Percentiles rank a stretch among this genome's conserved stretches.
Evolutionary conservation across 1,140 invertebrate species (phyloP).

Genomic region (Homalodisca vitripennis): DNA sequence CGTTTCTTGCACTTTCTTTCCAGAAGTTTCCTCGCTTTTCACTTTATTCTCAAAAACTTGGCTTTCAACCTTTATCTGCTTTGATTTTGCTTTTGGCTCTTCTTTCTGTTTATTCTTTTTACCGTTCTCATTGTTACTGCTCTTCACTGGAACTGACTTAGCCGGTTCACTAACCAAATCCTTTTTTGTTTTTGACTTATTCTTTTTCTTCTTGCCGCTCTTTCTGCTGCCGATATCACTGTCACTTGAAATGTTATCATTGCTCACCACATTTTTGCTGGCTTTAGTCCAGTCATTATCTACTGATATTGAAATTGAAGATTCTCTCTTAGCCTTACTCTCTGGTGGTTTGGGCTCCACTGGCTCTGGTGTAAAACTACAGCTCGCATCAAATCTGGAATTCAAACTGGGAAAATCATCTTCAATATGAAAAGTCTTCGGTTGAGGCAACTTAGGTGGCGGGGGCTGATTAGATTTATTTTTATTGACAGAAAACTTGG

Average conservation of each 20-base stretch:
- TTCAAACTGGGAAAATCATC: conserved; percentile 56
- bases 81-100: conserved; percentile 17
- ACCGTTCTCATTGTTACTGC: conserved; percentile 44
- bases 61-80: not conserved
- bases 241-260: conserved; percentile 25
- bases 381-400: conserved; percentile 46
- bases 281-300: conserved; percentile 30
- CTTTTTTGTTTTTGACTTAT: conserved; percentile 33
- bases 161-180: conserved; percentile 33
- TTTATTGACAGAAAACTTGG: conserved; percentile 47
- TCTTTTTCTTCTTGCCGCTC: conserved; percentile 38
- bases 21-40: conserved; percentile 13
- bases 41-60: conserved; percentile 12
- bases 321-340: conserved; percentile 40
- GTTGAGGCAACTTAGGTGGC: conserved; percentile 47
- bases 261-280: not conserved
- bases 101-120: conserved; percentile 45
- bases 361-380: conserved; percentile 41
- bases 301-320: conserved; percentile 16
- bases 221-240: conserved; percentile 27
- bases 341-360: conserved; percentile 40
- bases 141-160: conserved; percentile 34
- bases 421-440: conserved; percentile 48
- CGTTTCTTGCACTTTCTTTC: not conserved
- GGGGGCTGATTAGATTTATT: conserved; percentile 39